Base-by-base conservation (phyloP, 2,888 invertebrate genomes). In the Morinoia aosen region DNA sequence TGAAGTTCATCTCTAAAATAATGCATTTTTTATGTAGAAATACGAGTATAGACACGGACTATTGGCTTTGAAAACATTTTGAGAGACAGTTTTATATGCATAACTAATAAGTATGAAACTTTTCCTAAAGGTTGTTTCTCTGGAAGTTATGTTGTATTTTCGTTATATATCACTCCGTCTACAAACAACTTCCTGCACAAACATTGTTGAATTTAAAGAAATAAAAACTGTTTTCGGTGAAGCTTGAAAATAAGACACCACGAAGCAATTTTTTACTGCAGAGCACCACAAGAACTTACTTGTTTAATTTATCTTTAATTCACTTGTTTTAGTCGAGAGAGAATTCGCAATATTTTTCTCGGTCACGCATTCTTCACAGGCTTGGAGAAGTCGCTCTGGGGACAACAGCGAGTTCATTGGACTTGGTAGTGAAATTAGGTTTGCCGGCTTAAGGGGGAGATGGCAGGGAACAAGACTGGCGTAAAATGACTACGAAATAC, bases 401-500 rank as follows among this genome's bases (percentile, higher is more conserved):
- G 76, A 76, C 76, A 16, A 16, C 33, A 76, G 76, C 76, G 76
- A 33, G 76, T 76, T 76, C 76, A 76, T 76, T 76, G 76, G 76
- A 76, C 76, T 76, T 76, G 76, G 76, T 39, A 93, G 93, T 57
- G 56, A 93, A 93, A 93, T 93, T 93, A 57, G 93, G 93, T 93
- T 39, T 56, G 48, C 58, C 12, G 93, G 93, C 57, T 93, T 93
- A 57, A 39, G 57, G 57, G 57, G 33, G 93, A 25, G 93, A 93
- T 93, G 39, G 57, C 93, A 57, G 93, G 33, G 57, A 76, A 57
- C 93, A 93, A 93, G 57, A 93, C 93, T 12, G 39, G 93, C 57
- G 93, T 93, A 57, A 93, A 93, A 93, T 93, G 93, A 93, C 39
- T 93, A 93, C 93, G 93, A 93, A 93, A 93, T 93, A 93, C 93